Evolutionary conservation across 2,113 vertebrate genomes (phyloP), one percentile per base, ranked within the genome.

Genomic region (Anoura caudifer): DNA sequence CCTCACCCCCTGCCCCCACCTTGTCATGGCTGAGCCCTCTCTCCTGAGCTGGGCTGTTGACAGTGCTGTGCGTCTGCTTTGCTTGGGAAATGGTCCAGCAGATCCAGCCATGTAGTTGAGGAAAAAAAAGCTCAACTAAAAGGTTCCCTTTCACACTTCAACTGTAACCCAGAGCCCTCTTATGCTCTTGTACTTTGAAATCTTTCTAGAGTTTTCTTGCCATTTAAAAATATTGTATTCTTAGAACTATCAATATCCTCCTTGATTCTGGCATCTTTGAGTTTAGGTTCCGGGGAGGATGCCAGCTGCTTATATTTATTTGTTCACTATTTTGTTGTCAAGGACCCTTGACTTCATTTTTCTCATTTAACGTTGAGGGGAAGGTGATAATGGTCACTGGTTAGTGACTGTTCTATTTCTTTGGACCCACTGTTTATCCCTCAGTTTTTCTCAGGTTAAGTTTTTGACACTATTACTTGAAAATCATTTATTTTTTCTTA

Each of bases 391-490:
- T 33, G 12, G 19, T 36, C 9, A 28, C 3, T 88, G 20, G 10
- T 59, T 91, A 83, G 67, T 79, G 50, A 38, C 61, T 86, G 67
- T 41, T 56, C 1, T 79, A 2, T 72, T 75, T 96, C 28, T 97
- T 92, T 4, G 2, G 81, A 75, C 36, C 87, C 89, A 36, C 31
- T 94, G 4, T 76, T 65, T 56, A 52, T 69, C 72, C 90, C 41
- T 97, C 16, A 69, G 26, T 50, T 69, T 92, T 87, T 80, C 87
- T 96, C 69, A 80, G 56, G n/a, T 88, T 33, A 38, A 38, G 77
- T 96, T 96, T 97, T 95, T 87, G 88, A 1, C 52, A 73, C 43
- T 6, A 41, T 85, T 82, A 16, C 4, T 77, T 20, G 43, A 87
- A 97, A 43, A 45, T 69, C 15, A 47, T 43, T 77, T 94, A 15